phyloP scores from a whole-genome alignment of 37 sponge, comb jelly and placozoan species.

The Mnemiopsis leidyi region DNA sequence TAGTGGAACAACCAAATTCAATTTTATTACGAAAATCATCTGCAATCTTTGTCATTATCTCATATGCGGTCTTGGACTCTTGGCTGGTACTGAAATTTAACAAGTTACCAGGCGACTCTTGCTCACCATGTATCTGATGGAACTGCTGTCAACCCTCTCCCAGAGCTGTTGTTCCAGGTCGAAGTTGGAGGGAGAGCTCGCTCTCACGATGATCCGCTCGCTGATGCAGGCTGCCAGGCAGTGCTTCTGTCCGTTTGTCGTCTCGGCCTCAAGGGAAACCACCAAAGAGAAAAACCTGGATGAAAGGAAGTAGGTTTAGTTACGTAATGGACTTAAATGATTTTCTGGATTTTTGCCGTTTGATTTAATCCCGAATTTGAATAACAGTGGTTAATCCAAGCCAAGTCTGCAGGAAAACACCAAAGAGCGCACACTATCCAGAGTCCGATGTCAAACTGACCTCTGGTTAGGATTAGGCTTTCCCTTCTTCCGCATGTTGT shows the following conservation, averaged over 20 bases:
- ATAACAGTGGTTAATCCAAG: too few relatives aligned
- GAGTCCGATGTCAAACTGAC: not conserved
- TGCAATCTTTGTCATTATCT: too few relatives aligned
- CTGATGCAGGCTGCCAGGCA: slow-evolving; percentile 76
- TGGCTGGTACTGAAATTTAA: too few relatives aligned
- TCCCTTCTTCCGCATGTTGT: slow-evolving; percentile 98
- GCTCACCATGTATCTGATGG: slow-evolving; percentile 40
- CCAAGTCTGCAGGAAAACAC: too few relatives aligned
- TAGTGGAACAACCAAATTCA: too few relatives aligned
- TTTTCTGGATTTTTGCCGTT: too few relatives aligned
- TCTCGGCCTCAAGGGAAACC: slow-evolving; percentile 76
- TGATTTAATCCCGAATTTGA: too few relatives aligned
- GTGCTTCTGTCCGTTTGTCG: slow-evolving; percentile 65
- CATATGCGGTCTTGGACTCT: too few relatives aligned
- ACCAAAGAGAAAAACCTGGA: slow-evolving; percentile 86
- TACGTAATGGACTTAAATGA: too few relatives aligned
- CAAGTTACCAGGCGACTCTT: too few relatives aligned
- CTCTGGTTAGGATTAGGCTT: slow-evolving; percentile 95
- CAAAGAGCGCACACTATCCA: too few relatives aligned
- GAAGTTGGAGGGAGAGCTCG: slow-evolving; percentile 66
- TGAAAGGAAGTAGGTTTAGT: not conserved
- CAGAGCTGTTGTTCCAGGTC: slow-evolving; percentile 50
- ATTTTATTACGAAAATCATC: too few relatives aligned
- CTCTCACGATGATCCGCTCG: slow-evolving; percentile 92
- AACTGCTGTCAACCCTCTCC: not conserved